Base-by-base conservation (phyloP, 2,888 invertebrate genomes). In the Deilephila porcellus region DNA sequence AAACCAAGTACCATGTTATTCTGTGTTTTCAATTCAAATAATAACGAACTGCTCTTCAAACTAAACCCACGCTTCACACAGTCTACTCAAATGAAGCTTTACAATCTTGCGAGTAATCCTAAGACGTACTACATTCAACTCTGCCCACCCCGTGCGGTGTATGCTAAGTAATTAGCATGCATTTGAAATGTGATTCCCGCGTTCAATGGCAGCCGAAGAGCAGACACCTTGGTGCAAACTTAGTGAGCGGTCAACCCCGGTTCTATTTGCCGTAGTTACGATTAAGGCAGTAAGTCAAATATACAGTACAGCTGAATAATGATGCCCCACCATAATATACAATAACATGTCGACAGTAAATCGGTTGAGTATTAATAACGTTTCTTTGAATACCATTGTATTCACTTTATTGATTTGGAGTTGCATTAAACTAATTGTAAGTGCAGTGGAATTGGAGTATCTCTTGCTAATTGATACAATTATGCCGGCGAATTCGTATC, bases 81-180 rank as follows among this genome's bases (percentile, higher is more conserved):
- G 1, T 0, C 17, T 56, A 56, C 56, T 6, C 19, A 56, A 56
- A 56, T n/a, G 56, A 56, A 56, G n/a, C 56, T 56, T 25, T n/a
- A 56, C 56, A 56, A 56, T 17, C 52, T 67, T 37, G 45, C 52
- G 45, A 67, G 56, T 4, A 2, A 52, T 20, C 64, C 14, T 11
- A 52, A 67, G 45, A 45, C 67, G 52, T 5, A 67, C n/a, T 34
- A 8, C 19, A 32, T 67, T 67, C 67, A 52, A 52, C 45, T 52
- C 52, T 67, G 52, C 25, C 45, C 25, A 52, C 29, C 45, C 52
- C 20, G 4, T 67, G 67, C 67, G 67, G 67, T 67, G 52, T 45
- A 67, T 52, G 52, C 67, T 67, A 52, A 67, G 67, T 67, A 67
- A 67, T 67, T 67, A 67, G 67, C 67, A 17, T 67, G 67, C 67